Conservation (phyloP, 23 tunicate genomes). For the Trididemnum clinides region DNA sequence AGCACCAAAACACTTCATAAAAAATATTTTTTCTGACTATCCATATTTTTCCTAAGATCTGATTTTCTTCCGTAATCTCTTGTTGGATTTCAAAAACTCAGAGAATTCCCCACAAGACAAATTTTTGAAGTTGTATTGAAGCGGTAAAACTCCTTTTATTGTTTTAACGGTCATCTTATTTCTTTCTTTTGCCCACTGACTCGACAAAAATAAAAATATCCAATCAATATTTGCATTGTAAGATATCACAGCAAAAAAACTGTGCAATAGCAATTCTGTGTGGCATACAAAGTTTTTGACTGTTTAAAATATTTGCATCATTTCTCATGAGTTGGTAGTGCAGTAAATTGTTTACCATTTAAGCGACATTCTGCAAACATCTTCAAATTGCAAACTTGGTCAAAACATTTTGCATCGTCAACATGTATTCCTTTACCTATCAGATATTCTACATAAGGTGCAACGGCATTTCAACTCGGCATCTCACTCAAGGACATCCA, state of each 20-base stretch:
- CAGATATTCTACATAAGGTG: not conserved
- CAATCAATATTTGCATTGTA: not conserved
- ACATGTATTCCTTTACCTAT: not conserved
- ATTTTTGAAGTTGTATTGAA: conserved; percentile 8
- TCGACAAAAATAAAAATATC: not conserved
- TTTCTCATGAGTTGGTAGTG: no score
- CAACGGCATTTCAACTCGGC: not conserved
- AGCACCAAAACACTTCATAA: no score
- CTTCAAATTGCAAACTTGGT: no score
- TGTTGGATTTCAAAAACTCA: conserved; percentile 4
- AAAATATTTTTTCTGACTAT: no score
- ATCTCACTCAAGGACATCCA: not conserved
- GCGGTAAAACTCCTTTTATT: not conserved
- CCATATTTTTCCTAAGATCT: no score
- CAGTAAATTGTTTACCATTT: no score
- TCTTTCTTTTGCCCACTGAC: not conserved
- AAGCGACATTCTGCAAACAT: no score
- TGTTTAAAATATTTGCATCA: no score
- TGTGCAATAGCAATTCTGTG: no score
- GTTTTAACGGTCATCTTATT: not conserved
- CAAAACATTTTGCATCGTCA: not conserved
- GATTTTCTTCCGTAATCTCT: not conserved
- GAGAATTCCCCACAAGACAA: not conserved
- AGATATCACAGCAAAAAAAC: no score
- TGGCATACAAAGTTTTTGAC: no score